A percentile compares a stretch with the other conserved stretches of the same genome.
Evolutionary conservation across 2,797 vertebrate genomes (phyloP).

Genomic region (Oceanodroma leucorhoa): DNA sequence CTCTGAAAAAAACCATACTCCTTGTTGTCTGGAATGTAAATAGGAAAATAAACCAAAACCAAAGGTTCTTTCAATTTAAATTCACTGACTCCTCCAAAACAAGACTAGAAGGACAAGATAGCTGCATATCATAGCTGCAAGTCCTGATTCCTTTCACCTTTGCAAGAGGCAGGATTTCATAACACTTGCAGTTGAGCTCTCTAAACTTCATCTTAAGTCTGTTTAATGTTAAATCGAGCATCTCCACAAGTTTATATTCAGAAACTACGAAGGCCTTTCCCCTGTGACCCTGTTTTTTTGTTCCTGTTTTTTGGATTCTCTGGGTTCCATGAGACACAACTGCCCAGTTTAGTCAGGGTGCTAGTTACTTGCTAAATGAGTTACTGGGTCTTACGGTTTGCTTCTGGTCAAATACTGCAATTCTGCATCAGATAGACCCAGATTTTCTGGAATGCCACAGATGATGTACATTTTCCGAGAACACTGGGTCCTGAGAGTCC

Average conservation of each 20-base stretch:
- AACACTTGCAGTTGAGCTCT: neutral
- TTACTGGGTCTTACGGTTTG: neutral
- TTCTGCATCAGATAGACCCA: neutral
- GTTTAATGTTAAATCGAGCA: neutral
- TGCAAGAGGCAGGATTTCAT: neutral
- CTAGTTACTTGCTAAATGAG: neutral
- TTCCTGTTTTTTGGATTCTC: neutral
- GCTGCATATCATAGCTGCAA: neutral
- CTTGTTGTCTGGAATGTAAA: neutral
- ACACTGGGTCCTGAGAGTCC: neutral
- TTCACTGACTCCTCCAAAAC: neutral
- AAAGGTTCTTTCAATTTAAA: neutral
- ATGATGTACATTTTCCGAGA: neutral
- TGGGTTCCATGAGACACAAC: neutral
- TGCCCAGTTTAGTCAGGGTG: neutral
- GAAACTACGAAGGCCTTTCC: neutral
- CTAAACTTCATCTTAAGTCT: neutral
- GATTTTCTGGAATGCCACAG: neutral
- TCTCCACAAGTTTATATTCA: neutral
- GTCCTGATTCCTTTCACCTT: neutral
- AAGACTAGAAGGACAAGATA: neutral
- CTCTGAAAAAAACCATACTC: neutral
- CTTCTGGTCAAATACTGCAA: neutral
- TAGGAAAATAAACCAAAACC: neutral
- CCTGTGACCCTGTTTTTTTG: neutral